These are phyloP conservation scores for Grallaria varia DNA, from an alignment of 2,113 vertebrate species.

Conservation along the genomic window DNA sequence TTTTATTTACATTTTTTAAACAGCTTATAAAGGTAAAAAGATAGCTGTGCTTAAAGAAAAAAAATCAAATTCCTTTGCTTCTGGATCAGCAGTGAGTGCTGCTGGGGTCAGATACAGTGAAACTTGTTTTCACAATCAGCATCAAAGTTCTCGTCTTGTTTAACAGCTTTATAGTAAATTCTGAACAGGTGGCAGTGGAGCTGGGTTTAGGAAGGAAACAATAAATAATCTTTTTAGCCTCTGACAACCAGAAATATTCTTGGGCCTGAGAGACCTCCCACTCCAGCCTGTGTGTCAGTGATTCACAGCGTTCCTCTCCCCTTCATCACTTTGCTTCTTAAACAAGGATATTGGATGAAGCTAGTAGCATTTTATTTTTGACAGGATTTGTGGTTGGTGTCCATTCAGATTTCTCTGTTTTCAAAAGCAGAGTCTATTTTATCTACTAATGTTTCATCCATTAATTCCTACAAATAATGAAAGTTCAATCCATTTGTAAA, in stretches of 20 bases:
- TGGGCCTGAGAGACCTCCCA: conserved; percentile 33
- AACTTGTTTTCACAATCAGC: conserved; percentile 49
- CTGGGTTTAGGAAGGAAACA: conserved; percentile 60
- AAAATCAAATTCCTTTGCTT: conserved; percentile 62
- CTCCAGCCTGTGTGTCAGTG: not conserved
- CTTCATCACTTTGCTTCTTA: not conserved
- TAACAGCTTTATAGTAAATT: conserved; percentile 69
- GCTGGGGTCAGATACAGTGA: conserved; percentile 49
- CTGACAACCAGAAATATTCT: conserved; percentile 69
- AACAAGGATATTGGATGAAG: not conserved
- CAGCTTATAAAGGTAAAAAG: conserved; percentile 80
- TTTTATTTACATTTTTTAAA: conserved; percentile 82
- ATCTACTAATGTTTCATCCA: not conserved
- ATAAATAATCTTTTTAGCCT: conserved; percentile 67
- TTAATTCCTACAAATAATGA: not conserved
- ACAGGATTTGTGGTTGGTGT: not conserved
- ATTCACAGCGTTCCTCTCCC: not conserved
- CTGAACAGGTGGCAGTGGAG: conserved; percentile 64
- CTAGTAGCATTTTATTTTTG: not conserved
- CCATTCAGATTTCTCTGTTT: not conserved
- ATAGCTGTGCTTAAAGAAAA: conserved; percentile 60
- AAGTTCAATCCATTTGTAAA: not conserved
- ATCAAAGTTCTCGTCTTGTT: conserved; percentile 59
- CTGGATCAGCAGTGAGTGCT: conserved; percentile 19
- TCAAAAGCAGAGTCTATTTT: not conserved